A percentile compares a stretch with the other conserved stretches of the same genome.
These are phyloP conservation scores for Alexandromys fortis DNA, from an alignment of 2,113 vertebrate species.

Conservation along the genomic window DNA sequence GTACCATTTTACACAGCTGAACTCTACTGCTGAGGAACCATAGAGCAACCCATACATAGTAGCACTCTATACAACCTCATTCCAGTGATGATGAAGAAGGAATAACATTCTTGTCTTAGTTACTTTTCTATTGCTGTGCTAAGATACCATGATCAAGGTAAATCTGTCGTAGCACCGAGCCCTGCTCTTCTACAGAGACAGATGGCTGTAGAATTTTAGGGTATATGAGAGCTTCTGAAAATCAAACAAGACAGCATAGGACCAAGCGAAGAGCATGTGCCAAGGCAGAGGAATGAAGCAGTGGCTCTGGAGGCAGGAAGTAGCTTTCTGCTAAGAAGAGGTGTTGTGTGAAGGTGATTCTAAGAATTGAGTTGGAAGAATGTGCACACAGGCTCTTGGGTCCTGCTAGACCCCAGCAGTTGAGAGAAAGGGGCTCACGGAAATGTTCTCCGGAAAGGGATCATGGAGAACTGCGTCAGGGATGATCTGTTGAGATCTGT, in stretches of 20 bases:
- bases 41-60: neutral
- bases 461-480: slow-evolving; percentile 16
- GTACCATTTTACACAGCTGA: neutral
- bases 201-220: slow-evolving; percentile 18
- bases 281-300: neutral
- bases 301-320: neutral
- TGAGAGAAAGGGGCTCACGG: neutral
- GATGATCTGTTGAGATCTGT: neutral
- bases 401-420: neutral
- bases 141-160: neutral
- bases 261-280: neutral
- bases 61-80: neutral
- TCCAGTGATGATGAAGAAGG: neutral
- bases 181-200: neutral
- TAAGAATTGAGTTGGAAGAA: neutral
- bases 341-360: neutral
- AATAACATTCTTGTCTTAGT: neutral
- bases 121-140: neutral
- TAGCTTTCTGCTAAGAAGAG: neutral
- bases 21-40: neutral
- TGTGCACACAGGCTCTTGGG: neutral
- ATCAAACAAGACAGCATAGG: neutral
- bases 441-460: neutral
- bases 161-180: neutral
- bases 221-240: slow-evolving; percentile 41